phyloP scores from a whole-genome alignment of 2,113 vertebrate genomes.

The Mugil cephalus region DNA sequence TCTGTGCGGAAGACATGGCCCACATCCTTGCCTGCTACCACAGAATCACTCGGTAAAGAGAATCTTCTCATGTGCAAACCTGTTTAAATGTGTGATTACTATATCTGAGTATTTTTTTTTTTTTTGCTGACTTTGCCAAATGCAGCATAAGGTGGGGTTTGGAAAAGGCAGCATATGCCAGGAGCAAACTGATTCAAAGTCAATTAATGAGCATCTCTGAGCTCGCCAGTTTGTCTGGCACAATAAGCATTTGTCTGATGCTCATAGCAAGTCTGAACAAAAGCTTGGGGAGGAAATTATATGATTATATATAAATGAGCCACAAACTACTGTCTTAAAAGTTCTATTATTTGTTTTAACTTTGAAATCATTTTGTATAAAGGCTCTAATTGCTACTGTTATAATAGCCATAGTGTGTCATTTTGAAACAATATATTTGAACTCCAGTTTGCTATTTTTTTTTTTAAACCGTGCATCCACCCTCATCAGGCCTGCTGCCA shows the following conservation, averaged over 20 bases:
- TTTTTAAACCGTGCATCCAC: slow-evolving; percentile 1
- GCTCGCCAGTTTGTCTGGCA: background rate
- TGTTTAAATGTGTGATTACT: slow-evolving; percentile 4
- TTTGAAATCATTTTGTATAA: background rate
- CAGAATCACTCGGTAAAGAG: slow-evolving; percentile 87
- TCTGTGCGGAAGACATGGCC: slow-evolving; percentile 75
- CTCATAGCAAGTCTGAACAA: slow-evolving; percentile 1
- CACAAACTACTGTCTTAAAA: background rate
- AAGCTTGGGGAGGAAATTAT: background rate
- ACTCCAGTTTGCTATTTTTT: background rate
- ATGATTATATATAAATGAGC: background rate
- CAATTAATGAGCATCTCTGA: slow-evolving; percentile 2
- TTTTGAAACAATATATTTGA: background rate
- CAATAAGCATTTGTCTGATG: background rate
- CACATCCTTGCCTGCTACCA: slow-evolving; percentile 85
- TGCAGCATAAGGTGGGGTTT: slow-evolving; percentile 2
- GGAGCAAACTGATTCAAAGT: slow-evolving; percentile 11
- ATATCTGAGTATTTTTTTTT: slow-evolving; percentile 11
- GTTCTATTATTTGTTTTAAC: background rate
- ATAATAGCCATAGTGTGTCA: background rate
- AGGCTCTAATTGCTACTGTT: too few species aligned
- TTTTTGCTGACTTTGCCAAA: slow-evolving; percentile 30
- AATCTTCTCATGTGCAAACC: background rate
- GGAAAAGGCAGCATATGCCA: background rate
- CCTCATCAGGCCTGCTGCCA: slow-evolving; percentile 83